A percentile compares a stretch with the other conserved stretches of the same genome.
Conservation (phyloP, 37 sponge, comb jelly and placozoan genomes). For the Tethya wilhelma region DNA sequence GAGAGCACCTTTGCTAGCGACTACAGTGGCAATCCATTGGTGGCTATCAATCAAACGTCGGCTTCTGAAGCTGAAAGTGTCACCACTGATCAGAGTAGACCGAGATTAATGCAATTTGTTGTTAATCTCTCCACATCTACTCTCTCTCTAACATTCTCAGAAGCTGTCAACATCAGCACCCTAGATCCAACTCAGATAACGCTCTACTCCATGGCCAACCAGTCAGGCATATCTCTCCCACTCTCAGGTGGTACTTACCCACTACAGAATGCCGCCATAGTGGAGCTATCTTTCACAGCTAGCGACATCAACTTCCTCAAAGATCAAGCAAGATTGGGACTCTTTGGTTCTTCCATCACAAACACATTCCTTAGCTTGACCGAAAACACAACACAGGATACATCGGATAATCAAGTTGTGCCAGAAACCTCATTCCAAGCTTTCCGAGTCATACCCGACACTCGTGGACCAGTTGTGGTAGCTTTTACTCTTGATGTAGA, state of each 20-base stretch:
- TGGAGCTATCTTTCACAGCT: conserved; percentile 56
- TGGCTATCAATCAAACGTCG: conserved; percentile 13
- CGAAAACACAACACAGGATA: conserved; percentile 48
- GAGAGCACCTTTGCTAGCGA: conserved; percentile 64
- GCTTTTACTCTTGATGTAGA: conserved; percentile 86
- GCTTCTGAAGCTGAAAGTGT: conserved; percentile 63
- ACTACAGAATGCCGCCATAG: conserved; percentile 51
- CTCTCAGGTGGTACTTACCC: conserved; percentile 72
- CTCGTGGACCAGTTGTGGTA: conserved; percentile 73
- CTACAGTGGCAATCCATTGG: conserved; percentile 58
- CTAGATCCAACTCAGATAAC: conserved; percentile 62
- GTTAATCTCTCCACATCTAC: conserved; percentile 60
- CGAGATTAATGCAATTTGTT: conserved; percentile 55
- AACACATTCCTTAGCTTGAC: conserved; percentile 78
- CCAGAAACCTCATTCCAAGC: conserved; percentile 54
- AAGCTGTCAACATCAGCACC: conserved; percentile 72
- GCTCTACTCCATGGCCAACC: conserved; percentile 55
- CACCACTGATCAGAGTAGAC: conserved; percentile 67
- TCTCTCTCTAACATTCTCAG: conserved; percentile 76
- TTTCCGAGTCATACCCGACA: conserved; percentile 56
- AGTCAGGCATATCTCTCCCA: conserved; percentile 32
- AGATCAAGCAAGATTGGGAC: conserved; percentile 58
- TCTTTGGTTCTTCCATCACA: conserved; percentile 45
- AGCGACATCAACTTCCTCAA: conserved; percentile 70
- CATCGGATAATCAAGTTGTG: conserved; percentile 56